Percentiles rank a stretch among this genome's conserved stretches.
Conservation (phyloP, 2,113 vertebrate species). For the human region DNA sequence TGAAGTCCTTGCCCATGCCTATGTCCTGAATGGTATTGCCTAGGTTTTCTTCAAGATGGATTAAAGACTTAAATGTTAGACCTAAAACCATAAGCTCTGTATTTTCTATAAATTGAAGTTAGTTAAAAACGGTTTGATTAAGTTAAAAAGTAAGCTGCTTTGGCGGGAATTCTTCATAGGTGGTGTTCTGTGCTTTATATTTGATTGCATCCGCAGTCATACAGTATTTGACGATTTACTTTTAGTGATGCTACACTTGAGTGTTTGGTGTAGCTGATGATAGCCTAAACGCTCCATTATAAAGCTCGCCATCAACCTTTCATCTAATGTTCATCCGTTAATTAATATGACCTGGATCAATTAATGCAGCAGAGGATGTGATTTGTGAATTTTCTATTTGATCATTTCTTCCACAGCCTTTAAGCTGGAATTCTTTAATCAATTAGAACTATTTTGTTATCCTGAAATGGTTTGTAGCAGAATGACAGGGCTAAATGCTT, state of each 20-base stretch:
- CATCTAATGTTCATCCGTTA: neutral
- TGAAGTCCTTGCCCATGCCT: too few relatives aligned
- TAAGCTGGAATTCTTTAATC: neutral
- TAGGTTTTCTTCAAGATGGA: too few relatives aligned
- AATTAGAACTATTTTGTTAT: neutral
- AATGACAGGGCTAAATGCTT: neutral
- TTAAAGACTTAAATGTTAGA: too few relatives aligned
- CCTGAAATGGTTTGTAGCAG: neutral
- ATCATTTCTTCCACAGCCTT: neutral
- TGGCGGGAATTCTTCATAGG: neutral
- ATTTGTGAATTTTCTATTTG: slow-evolving; percentile 1
- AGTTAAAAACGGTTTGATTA: neutral
- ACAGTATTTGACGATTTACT: neutral
- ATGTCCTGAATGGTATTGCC: too few relatives aligned
- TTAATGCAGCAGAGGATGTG: neutral
- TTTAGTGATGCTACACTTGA: neutral
- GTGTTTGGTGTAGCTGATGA: neutral
- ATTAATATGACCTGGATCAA: neutral
- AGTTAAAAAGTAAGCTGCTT: neutral
- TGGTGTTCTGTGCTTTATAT: neutral
- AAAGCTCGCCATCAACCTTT: neutral
- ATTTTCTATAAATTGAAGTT: neutral
- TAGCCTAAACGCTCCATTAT: neutral
- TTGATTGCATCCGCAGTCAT: neutral
- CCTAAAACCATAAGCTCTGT: neutral